Conservation (phyloP, 2,797 vertebrate species). For the Schizopygopsis pylzovi region DNA sequence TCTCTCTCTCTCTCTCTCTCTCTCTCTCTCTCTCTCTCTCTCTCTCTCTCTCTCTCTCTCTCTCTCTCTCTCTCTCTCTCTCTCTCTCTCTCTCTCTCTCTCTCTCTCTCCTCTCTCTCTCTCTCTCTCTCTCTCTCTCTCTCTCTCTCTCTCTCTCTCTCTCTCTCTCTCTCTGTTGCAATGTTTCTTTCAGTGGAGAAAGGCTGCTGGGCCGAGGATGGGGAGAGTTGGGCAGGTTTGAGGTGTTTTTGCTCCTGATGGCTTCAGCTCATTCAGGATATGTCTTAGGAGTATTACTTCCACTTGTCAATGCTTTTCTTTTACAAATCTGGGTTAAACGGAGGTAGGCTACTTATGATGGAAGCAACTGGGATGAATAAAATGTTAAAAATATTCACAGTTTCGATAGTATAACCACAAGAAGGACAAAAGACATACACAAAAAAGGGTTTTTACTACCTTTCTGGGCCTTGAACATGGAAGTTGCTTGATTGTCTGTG, state of each 20-base stretch:
- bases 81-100: too few species aligned
- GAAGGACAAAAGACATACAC: not conserved
- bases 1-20: too few species aligned
- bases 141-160: too few species aligned
- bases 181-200: not conserved
- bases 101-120: too few species aligned
- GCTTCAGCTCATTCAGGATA: not conserved
- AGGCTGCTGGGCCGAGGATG: not conserved
- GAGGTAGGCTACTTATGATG: not conserved
- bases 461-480: not conserved
- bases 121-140: too few species aligned
- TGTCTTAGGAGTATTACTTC: not conserved
- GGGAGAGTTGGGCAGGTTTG: conserved; percentile 1
- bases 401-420: not conserved
- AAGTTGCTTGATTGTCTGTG: not conserved
- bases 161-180: too few species aligned
- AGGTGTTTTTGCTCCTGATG: conserved; percentile 25
- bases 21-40: too few species aligned
- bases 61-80: too few species aligned
- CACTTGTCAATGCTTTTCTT: not conserved
- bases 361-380: not conserved
- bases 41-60: too few species aligned
- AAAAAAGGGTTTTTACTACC: too few species aligned
- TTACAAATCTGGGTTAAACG: not conserved
- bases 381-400: not conserved